phyloP scores from a whole-genome alignment of 92 coral and sea anemone species.

The Zoanthus sociatus region DNA sequence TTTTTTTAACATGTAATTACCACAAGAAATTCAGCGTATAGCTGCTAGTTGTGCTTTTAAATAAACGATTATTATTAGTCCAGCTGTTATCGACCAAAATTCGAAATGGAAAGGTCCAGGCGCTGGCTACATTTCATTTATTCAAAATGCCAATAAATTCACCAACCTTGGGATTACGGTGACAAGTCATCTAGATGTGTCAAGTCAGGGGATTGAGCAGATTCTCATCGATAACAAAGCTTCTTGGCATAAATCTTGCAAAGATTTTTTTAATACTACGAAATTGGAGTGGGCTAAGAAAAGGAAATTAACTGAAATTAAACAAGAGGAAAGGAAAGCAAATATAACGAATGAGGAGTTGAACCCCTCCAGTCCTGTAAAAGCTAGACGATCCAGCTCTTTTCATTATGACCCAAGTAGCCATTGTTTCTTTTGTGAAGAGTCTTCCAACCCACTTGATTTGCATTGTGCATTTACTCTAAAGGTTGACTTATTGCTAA shows the following conservation, averaged over 20 bases:
- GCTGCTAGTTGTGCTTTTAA: too few species aligned
- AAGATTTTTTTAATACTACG: conserved; percentile 52
- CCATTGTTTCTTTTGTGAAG: conserved; percentile 49
- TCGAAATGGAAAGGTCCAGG: conserved; percentile 18
- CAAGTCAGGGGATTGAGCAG: conserved; percentile 15
- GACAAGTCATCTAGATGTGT: neutral
- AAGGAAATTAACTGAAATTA: conserved; percentile 42
- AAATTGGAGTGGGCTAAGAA: conserved; percentile 50
- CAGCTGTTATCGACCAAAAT: neutral
- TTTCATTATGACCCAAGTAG: neutral
- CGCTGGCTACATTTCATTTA: neutral
- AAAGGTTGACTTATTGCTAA: conserved; percentile 57
- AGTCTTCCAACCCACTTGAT: neutral
- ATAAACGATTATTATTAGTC: too few species aligned
- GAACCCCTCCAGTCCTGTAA: conserved; percentile 43
- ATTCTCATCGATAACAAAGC: conserved; percentile 56
- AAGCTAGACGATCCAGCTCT: conserved; percentile 44
- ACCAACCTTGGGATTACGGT: conserved; percentile 16
- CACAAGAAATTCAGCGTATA: too few species aligned
- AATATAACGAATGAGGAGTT: conserved; percentile 8
- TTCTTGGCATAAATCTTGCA: conserved; percentile 68
- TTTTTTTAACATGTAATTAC: too few species aligned
- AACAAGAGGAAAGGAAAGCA: conserved; percentile 7
- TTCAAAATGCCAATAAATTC: neutral
- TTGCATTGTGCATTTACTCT: conserved; percentile 49